phyloP scores from a whole-genome alignment of 2,888 invertebrate genomes.

The Eudemis profundana region DNA sequence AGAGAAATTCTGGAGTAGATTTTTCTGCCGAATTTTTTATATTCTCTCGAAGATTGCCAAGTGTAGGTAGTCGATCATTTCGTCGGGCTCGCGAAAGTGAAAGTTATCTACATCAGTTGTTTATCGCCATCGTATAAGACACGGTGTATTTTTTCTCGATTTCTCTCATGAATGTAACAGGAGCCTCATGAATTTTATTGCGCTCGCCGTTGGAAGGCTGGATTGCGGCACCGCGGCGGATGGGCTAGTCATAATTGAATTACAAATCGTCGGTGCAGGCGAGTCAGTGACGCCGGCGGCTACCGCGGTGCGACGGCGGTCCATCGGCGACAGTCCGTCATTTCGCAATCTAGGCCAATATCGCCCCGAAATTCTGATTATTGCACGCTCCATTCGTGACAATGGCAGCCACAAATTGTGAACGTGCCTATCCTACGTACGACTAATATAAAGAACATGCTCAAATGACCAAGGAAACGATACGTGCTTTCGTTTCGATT shows the following conservation, averaged over 20 bases:
- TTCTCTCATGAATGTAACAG: slow-evolving; percentile 65
- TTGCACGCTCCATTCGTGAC: slow-evolving; percentile 65
- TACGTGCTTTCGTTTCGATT: slow-evolving; percentile 24
- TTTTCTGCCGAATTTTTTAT: slow-evolving; percentile 9
- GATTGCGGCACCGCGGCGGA: slow-evolving; percentile 54
- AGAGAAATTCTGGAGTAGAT: slow-evolving; percentile 1
- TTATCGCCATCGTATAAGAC: slow-evolving; percentile 55
- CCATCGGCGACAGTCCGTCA: slow-evolving; percentile 48
- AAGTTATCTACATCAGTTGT: slow-evolving; percentile 48
- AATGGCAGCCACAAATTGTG: slow-evolving; percentile 68
- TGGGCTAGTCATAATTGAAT: slow-evolving; percentile 63
- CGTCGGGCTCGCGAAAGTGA: slow-evolving; percentile 17
- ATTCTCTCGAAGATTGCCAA: slow-evolving; percentile 19
- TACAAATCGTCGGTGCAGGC: slow-evolving; percentile 55
- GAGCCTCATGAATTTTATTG: slow-evolving; percentile 69
- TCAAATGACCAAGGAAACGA: slow-evolving; percentile 34
- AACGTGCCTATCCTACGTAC: slow-evolving; percentile 62
- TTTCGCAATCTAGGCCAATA: slow-evolving; percentile 58
- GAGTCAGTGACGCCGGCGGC: slow-evolving; percentile 32
- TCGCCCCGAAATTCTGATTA: slow-evolving; percentile 62
- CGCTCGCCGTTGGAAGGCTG: slow-evolving; percentile 51
- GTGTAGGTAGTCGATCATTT: slow-evolving; percentile 31
- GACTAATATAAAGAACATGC: slow-evolving; percentile 58
- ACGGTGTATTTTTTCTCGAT: slow-evolving; percentile 60
- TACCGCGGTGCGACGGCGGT: slow-evolving; percentile 31